Evolutionary conservation across 2,797 vertebrate species (phyloP).

Genomic region (Buphagus erythrorhynchus): DNA sequence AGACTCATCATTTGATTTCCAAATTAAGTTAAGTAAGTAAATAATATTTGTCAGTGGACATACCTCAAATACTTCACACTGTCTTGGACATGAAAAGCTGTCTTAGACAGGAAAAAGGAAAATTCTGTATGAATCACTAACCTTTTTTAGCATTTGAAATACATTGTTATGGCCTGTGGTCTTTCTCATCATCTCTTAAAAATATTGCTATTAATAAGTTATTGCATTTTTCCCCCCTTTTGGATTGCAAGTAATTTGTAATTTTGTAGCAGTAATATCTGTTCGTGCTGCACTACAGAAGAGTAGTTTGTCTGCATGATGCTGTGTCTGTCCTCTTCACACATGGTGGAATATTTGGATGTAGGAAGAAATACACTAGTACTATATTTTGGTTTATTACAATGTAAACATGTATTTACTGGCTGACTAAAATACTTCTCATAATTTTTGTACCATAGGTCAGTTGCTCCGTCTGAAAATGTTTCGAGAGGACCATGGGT

Average conservation of each 20-base stretch:
- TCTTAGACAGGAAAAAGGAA: background rate
- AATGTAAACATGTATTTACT: background rate
- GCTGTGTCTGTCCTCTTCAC: background rate
- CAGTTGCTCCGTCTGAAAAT: constrained; percentile 94
- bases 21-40: background rate
- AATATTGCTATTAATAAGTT: background rate
- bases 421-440: background rate
- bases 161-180: background rate
- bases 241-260: background rate
- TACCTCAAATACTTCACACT: background rate
- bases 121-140: background rate
- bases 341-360: background rate
- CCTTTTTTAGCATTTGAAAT: background rate
- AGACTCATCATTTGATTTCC: background rate
- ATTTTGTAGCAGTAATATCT: background rate
- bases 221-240: background rate
- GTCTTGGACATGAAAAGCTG: background rate
- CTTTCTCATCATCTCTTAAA: background rate
- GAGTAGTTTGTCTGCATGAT: background rate
- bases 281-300: background rate
- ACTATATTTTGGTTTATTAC: background rate
- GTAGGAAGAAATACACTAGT: background rate
- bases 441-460: constrained; percentile 78
- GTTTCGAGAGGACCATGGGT: constrained; percentile 97
- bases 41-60: background rate